phyloP scores from a whole-genome alignment of 2,888 invertebrate genomes.

The Mythimna loreyi region DNA sequence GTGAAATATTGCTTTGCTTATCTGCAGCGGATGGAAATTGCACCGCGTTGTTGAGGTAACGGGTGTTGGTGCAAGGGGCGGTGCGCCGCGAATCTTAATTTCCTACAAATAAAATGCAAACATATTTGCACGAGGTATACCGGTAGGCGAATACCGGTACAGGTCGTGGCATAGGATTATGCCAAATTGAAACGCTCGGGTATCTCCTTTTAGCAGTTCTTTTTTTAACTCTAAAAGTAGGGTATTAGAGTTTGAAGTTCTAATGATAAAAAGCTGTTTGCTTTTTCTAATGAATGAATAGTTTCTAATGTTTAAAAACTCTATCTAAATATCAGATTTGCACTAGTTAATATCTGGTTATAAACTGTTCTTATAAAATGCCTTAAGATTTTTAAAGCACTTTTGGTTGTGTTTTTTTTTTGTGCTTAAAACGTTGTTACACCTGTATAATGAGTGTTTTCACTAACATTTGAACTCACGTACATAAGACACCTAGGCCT shows the following conservation, averaged over 20 bases:
- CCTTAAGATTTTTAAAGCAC: too few species aligned
- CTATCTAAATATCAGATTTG: not conserved
- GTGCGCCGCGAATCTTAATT: slow-evolving; percentile 78
- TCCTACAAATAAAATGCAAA: slow-evolving; percentile 81
- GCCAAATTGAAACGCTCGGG: slow-evolving; percentile 33
- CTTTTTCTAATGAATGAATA: not conserved
- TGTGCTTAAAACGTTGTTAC: too few species aligned
- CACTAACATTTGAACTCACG: too few species aligned
- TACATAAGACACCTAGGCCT: too few species aligned
- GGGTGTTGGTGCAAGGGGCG: slow-evolving; percentile 36
- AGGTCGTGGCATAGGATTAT: slow-evolving; percentile 29
- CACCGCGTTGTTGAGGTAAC: slow-evolving; percentile 65
- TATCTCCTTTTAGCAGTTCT: not conserved
- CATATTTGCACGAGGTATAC: slow-evolving; percentile 61
- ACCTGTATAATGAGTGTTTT: too few species aligned
- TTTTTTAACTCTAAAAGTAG: not conserved
- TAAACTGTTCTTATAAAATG: not conserved
- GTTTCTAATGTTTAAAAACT: not conserved
- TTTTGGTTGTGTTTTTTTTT: too few species aligned
- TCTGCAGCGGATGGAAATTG: slow-evolving; percentile 79
- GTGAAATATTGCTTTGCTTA: slow-evolving; percentile 81
- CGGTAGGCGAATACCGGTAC: not conserved
- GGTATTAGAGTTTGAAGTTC: not conserved
- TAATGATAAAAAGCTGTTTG: not conserved
- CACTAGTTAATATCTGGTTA: not conserved